Percentiles rank a stretch among this genome's conserved stretches.
Conservation (phyloP, 2,888 invertebrate genomes). For the Drosophila imparisetae region DNA sequence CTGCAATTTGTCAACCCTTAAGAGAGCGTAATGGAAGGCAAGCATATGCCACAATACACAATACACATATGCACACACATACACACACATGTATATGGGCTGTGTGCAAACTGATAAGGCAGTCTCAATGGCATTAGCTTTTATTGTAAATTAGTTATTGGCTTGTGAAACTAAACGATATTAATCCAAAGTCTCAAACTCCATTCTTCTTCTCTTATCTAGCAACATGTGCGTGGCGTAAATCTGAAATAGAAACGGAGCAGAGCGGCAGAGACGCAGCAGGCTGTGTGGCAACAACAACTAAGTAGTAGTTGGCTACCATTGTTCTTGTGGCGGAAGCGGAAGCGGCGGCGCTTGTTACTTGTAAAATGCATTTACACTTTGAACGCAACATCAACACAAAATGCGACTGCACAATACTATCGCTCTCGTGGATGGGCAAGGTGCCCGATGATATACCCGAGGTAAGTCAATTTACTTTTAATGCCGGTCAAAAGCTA, state of each 20-base stretch:
- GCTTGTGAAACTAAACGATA: constrained; percentile 76
- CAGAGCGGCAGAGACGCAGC: constrained; percentile 4
- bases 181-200: constrained; percentile 31
- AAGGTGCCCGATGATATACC: constrained; percentile 98
- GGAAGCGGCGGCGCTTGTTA: constrained; percentile 47
- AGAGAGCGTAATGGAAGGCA: constrained; percentile 33
- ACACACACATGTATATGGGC: constrained; percentile 7
- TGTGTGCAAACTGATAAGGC: constrained; percentile 64
- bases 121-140: constrained; percentile 55
- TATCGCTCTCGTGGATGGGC: constrained; percentile 99
- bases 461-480: constrained; percentile 87
- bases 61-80: no score
- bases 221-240: constrained; percentile 71
- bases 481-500: constrained; percentile 37
- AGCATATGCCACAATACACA: constrained; percentile 57
- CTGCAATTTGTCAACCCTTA: constrained; percentile 74
- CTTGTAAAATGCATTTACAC: constrained; percentile 93
- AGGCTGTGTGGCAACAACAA: constrained; percentile 6
- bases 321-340: constrained; percentile 47
- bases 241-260: constrained; percentile 24
- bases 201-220: constrained; percentile 29
- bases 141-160: constrained; percentile 79
- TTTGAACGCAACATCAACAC: constrained; percentile 97
- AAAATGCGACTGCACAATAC: constrained; percentile 97
- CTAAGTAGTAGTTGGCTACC: constrained; percentile 39